phyloP scores from a whole-genome alignment of 1,140 invertebrate genomes.

The Saccostrea echinata region DNA sequence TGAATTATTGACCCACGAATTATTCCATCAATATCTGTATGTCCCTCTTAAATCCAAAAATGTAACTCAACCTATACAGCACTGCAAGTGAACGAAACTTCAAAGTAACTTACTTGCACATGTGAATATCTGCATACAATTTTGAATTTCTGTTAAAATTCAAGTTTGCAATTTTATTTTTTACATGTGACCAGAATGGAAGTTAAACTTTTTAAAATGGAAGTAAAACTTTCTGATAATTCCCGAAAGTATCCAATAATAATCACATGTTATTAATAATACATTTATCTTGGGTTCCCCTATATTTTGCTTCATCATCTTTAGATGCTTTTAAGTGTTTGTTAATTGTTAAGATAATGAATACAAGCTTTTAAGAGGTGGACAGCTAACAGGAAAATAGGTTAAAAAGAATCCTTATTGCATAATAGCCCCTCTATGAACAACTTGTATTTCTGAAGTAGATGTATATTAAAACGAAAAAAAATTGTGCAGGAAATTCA shows the following conservation, averaged over 20 bases:
- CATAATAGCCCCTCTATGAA: conserved; percentile 12
- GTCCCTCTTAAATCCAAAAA: no score
- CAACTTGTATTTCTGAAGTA: conserved; percentile 8
- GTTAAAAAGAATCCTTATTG: conserved; percentile 20
- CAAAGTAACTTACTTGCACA: background rate
- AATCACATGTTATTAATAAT: background rate
- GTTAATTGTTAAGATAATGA: background rate
- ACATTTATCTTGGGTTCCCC: background rate
- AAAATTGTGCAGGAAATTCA: background rate
- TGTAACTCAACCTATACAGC: no score
- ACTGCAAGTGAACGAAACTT: no score
- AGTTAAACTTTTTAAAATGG: no score
- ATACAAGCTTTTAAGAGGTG: conserved; percentile 21
- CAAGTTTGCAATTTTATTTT: background rate
- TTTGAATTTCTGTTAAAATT: background rate
- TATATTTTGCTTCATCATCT: background rate
- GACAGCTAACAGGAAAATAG: conserved; percentile 1
- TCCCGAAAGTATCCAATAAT: background rate
- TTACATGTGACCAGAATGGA: background rate
- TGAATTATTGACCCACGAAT: background rate
- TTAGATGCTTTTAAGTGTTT: conserved; percentile 21
- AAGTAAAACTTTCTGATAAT: background rate
- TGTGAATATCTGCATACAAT: background rate
- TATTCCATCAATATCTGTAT: background rate
- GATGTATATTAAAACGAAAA: background rate